These are phyloP conservation scores for Odontothrips loti DNA, from an alignment of 2,888 invertebrate genomes.

Conservation along the genomic window DNA sequence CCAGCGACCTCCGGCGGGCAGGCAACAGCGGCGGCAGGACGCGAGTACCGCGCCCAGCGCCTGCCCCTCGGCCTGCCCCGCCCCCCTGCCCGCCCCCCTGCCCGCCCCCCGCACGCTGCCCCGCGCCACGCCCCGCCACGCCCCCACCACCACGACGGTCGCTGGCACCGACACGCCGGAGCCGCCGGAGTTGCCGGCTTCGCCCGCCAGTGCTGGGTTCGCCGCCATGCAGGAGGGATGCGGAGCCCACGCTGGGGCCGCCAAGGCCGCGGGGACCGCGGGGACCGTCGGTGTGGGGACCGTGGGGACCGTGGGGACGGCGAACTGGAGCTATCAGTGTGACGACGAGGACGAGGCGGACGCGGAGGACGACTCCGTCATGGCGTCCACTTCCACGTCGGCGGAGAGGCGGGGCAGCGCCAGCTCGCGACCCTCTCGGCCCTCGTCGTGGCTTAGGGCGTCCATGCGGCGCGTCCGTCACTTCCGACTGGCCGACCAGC, in stretches of 20 bases:
- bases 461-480: constrained; percentile 56
- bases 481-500: constrained; percentile 47
- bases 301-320: constrained; percentile 32
- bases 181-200: background rate
- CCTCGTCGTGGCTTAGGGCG: constrained; percentile 51
- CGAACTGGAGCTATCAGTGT: constrained; percentile 14
- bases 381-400: background rate
- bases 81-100: background rate
- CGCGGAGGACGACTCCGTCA: background rate
- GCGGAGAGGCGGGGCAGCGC: constrained; percentile 43
- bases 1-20: constrained; percentile 11
- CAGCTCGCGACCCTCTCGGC: constrained; percentile 37
- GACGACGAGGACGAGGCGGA: background rate
- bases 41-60: background rate
- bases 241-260: constrained; percentile 39
- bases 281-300: constrained; percentile 35
- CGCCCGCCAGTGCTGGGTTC: constrained; percentile 45
- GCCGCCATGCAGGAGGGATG: constrained; percentile 43
- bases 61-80: background rate
- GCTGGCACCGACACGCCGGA: background rate
- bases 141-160: background rate
- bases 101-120: background rate
- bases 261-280: constrained; percentile 1
- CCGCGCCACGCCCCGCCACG: background rate
- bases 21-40: no score